Percentiles rank a stretch among this genome's conserved stretches.
phyloP scores from a whole-genome alignment of 2,888 invertebrate genomes.

The Aquatica leii region DNA sequence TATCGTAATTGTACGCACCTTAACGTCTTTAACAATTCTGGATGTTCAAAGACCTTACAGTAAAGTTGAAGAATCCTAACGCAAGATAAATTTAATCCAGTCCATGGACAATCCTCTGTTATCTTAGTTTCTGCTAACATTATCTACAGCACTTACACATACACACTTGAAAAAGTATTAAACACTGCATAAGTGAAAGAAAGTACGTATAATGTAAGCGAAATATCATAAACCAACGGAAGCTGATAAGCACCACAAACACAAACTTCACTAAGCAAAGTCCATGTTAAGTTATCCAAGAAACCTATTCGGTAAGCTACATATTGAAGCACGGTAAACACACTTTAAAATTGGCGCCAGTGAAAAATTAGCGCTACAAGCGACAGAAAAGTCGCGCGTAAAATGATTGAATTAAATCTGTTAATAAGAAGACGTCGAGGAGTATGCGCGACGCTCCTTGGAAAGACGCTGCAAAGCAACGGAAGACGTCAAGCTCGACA shows the following conservation, averaged over 20 bases:
- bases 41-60: conserved; percentile 85
- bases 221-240: conserved; percentile 29
- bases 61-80: conserved; percentile 84
- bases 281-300: conserved; percentile 8
- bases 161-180: background rate
- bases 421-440: conserved; percentile 33
- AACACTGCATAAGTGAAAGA: background rate
- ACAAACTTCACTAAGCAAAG: conserved; percentile 20
- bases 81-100: conserved; percentile 84
- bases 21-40: conserved; percentile 39
- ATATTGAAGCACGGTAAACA: conserved; percentile 20
- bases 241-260: conserved; percentile 32
- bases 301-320: too few relatives aligned
- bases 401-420: conserved; percentile 42
- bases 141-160: conserved; percentile 15
- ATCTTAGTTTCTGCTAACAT: conserved; percentile 50
- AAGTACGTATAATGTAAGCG: background rate
- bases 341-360: conserved; percentile 51
- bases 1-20: conserved; percentile 32
- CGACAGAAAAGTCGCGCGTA: conserved; percentile 46
- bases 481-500: conserved; percentile 31
- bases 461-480: conserved; percentile 29
- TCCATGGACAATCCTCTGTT: conserved; percentile 68
- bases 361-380: conserved; percentile 45
- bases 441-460: conserved; percentile 36